Evolutionary conservation across 1,140 invertebrate genomes (phyloP), one percentile per base, ranked within the genome.

Genomic region (Ceratina japonica): DNA sequence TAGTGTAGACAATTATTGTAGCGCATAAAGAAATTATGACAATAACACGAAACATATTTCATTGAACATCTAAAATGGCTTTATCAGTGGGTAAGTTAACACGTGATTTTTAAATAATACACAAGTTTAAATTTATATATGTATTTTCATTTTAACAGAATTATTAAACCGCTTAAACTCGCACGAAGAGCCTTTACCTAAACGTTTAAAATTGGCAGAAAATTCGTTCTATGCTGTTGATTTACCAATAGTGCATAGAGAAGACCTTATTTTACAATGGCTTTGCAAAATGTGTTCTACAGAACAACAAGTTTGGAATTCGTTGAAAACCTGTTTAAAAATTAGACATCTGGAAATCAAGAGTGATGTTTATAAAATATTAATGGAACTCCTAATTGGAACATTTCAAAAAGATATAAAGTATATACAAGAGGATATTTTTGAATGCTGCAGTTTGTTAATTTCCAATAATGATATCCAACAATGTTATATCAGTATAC

Each of bases 151-250:
- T 4, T 79, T 77, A 79, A 22, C 52, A 89, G 88, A 87, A 70
- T 71, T 89, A 69, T 76, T 81, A 22, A 86, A 77, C 16, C 85
- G 83, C 0, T 37, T 89, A 15, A 66, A 80, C 22, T 37, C 69
- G 3, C 69, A 85, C 10, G 85, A 87, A 0, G 81, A 89, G 74
- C 87, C 86, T 31, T 64, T 90, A 22, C 0, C 88, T 12, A 91
- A 91, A 73, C 88, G 90, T 68, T 83, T 90, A 75, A 91, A 91
- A 84, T 77, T 91, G n/a, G 90, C 90, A n/a, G 87, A 90, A 82
- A 91, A 89, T 84, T 80, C 73, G 20, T 87, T 88, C 59, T 80
- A 37, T 69, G 76, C 81, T 15, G 10, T 62, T n/a, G 86, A 90
- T 66, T 12, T 90, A 12, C 79, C 82, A 20, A 76, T 91, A 62